Evolutionary conservation across 35 echinoderm and acorn worm genomes (phyloP).

Genomic region (Lytechinus pictus): DNA sequence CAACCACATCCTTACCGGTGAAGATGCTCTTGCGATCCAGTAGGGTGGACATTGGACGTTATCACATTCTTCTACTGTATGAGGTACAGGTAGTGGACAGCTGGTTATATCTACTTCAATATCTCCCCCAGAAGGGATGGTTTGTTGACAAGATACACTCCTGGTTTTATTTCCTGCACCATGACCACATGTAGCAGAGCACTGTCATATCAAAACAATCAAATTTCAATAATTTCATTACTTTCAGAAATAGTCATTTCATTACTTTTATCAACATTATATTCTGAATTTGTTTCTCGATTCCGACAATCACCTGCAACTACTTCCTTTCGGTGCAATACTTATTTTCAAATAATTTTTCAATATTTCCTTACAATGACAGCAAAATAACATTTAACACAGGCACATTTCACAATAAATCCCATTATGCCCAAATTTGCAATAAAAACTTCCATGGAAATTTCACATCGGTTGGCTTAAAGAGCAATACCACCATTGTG

Average conservation of each 20-base stretch:
- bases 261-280: not conserved
- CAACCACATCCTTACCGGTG: not conserved
- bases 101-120: slow-evolving; percentile 7
- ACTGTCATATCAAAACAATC: not conserved
- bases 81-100: slow-evolving; percentile 25
- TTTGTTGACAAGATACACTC: not conserved
- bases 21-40: not conserved
- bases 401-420: too few relatives aligned
- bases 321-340: too few relatives aligned
- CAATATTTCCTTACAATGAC: not conserved
- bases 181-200: slow-evolving; percentile 20
- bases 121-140: not conserved
- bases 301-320: too few relatives aligned
- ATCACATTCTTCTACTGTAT: slow-evolving; percentile 31
- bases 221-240: not conserved
- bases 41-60: slow-evolving; percentile 24
- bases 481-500: too few relatives aligned
- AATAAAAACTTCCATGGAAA: too few relatives aligned
- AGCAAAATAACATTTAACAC: not conserved
- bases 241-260: not conserved
- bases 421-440: too few relatives aligned
- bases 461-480: too few relatives aligned
- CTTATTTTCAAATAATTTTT: not conserved
- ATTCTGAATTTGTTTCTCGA: too few relatives aligned
- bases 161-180: slow-evolving; percentile 30